phyloP scores from a whole-genome alignment of 2,888 invertebrate species.

The Erebia aethiops region DNA sequence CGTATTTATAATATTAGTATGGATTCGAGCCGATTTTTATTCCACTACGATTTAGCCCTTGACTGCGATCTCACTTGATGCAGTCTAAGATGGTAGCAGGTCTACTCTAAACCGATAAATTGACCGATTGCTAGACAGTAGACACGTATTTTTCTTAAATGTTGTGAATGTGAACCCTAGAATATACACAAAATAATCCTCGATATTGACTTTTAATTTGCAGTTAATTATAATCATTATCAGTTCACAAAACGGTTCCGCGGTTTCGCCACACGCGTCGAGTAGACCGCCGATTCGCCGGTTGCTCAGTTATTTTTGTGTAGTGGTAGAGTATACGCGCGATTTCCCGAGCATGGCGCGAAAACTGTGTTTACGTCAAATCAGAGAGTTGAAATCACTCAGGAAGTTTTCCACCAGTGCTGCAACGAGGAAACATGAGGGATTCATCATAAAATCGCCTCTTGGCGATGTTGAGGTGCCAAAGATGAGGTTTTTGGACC shows the following conservation, averaged over 20 bases:
- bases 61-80: no score
- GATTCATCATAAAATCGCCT: conserved; percentile 65
- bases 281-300: conserved; percentile 23
- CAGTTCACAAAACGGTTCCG: conserved; percentile 25
- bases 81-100: no score
- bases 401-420: conserved; percentile 61
- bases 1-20: no score
- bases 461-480: conserved; percentile 63
- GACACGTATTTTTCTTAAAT: neutral
- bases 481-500: conserved; percentile 62
- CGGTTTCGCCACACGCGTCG: conserved; percentile 6
- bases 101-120: no score
- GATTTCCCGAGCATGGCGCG: conserved; percentile 61
- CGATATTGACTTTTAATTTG: conserved; percentile 23
- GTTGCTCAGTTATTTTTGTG: conserved; percentile 50
- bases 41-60: no score
- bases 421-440: conserved; percentile 52
- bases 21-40: no score
- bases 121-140: no score
- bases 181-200: neutral
- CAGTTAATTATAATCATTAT: conserved; percentile 2
- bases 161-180: neutral
- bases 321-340: conserved; percentile 53
- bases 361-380: conserved; percentile 63
- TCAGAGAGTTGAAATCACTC: conserved; percentile 63